Conservation (phyloP, 2,888 invertebrate species). For the Euphydryas editha region DNA sequence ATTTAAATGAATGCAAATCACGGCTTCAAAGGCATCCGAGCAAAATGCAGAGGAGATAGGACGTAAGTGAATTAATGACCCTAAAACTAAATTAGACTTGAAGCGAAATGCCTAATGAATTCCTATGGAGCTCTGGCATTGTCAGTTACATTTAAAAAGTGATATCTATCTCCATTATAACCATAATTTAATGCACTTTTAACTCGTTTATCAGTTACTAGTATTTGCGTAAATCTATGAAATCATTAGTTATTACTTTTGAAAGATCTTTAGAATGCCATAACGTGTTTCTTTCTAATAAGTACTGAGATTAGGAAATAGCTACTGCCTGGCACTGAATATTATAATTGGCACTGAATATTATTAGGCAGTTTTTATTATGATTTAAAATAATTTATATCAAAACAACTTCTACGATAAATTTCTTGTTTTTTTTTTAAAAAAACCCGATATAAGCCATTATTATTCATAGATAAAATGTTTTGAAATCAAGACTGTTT, state of each 20-base stretch:
- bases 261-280: too few relatives aligned
- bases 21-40: conserved; percentile 37
- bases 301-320: too few relatives aligned
- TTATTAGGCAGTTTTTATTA: too few relatives aligned
- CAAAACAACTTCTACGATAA: too few relatives aligned
- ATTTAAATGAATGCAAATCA: conserved; percentile 44
- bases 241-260: too few relatives aligned
- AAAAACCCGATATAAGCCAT: neutral
- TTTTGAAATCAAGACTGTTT: neutral
- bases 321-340: too few relatives aligned
- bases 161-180: neutral
- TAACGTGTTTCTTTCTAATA: too few relatives aligned
- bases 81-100: conserved; percentile 28
- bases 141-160: neutral
- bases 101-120: conserved; percentile 15
- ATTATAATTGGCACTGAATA: too few relatives aligned
- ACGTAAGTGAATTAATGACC: conserved; percentile 42
- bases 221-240: neutral
- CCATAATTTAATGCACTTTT: neutral
- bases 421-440: too few relatives aligned
- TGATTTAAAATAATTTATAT: too few relatives aligned
- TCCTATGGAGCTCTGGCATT: neutral
- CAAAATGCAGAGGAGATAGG: conserved; percentile 41
- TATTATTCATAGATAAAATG: neutral
- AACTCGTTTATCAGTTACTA: neutral